phyloP scores from a whole-genome alignment of 2,888 invertebrate genomes.

The Rhogogaster chlorosoma region DNA sequence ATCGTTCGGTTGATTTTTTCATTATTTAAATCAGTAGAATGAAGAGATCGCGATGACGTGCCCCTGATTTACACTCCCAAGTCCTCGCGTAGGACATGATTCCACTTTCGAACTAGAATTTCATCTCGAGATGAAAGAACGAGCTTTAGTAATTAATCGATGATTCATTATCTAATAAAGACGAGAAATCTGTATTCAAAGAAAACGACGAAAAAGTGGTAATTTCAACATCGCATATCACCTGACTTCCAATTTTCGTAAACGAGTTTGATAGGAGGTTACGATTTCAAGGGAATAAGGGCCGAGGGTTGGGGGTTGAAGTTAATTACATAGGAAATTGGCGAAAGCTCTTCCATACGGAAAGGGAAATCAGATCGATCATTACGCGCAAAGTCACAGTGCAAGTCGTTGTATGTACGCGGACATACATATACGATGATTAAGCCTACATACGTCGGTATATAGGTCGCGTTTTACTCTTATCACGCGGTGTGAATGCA shows the following conservation, averaged over 20 bases:
- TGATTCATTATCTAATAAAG: no score
- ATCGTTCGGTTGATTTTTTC: no score
- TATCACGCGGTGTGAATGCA: slow-evolving; percentile 2
- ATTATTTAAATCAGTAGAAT: no score
- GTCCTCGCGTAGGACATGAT: no score
- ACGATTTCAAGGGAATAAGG: background rate
- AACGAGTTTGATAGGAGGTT: background rate
- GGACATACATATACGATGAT: background rate
- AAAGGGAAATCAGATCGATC: slow-evolving; percentile 31
- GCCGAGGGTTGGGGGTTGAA: background rate
- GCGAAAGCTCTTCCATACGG: background rate
- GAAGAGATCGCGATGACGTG: no score
- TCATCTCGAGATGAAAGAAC: no score
- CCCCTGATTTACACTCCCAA: no score
- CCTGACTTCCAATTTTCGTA: background rate
- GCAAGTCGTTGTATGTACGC: background rate
- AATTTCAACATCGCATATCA: no score
- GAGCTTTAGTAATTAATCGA: no score
- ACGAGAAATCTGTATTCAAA: no score
- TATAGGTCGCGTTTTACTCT: background rate
- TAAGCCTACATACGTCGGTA: background rate
- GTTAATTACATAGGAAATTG: slow-evolving; percentile 34
- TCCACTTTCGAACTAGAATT: no score
- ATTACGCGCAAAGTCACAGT: background rate
- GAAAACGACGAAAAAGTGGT: no score